Evolutionary conservation across 2,797 vertebrate genomes (phyloP).

Genomic region (Diceros bicornis): DNA sequence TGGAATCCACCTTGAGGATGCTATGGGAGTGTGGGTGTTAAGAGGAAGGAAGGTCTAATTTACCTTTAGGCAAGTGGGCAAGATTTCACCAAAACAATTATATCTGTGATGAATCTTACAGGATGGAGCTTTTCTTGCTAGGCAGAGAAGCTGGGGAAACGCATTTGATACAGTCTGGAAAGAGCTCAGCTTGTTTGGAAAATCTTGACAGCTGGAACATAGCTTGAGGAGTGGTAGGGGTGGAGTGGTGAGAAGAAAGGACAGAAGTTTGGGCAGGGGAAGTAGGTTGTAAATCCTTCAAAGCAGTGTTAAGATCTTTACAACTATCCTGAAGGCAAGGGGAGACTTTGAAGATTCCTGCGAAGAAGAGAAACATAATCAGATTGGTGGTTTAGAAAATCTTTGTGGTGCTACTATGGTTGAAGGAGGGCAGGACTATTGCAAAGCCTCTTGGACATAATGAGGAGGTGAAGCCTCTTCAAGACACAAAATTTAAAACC

Average conservation of each 20-base stretch:
- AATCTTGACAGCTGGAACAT: neutral
- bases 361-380: neutral
- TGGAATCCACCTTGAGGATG: neutral
- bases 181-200: neutral
- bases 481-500: slow-evolving; percentile 13
- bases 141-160: neutral
- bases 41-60: neutral
- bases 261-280: neutral
- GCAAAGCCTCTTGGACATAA: neutral
- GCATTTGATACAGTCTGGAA: neutral
- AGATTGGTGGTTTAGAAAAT: neutral
- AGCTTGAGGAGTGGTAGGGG: neutral
- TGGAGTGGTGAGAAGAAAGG: neutral
- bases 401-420: neutral
- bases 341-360: neutral
- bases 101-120: neutral
- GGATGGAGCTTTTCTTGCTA: neutral
- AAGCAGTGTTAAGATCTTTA: neutral
- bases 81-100: neutral
- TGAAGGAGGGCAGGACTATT: neutral
- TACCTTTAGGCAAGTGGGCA: neutral
- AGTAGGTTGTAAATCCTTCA: neutral
- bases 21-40: neutral
- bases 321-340: neutral
- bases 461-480: neutral